These are phyloP conservation scores for Dione vanillae DNA, from an alignment of 2,888 invertebrate genomes.

Conservation along the genomic window DNA sequence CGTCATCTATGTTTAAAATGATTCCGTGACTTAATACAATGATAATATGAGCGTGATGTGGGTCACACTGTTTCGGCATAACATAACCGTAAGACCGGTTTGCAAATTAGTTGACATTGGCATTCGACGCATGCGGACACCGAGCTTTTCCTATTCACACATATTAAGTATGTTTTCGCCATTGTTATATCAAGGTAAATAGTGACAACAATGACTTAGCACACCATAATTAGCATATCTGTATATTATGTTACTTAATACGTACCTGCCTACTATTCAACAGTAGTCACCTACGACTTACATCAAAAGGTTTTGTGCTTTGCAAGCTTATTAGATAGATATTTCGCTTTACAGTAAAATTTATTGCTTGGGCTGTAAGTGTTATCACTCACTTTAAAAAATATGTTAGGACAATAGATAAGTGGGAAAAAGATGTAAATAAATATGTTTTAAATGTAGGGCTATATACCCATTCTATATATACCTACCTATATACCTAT, in stretches of 20 bases:
- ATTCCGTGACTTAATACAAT: slow-evolving; percentile 36
- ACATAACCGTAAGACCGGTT: slow-evolving; percentile 75
- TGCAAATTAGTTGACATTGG: slow-evolving; percentile 79
- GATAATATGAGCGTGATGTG: slow-evolving; percentile 48
- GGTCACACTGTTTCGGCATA: slow-evolving; percentile 67
- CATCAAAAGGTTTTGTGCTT: slow-evolving; percentile 15
- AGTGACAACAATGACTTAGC: slow-evolving; percentile 35
- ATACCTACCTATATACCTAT: not conserved
- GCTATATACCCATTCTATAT: not conserved
- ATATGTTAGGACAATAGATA: no score
- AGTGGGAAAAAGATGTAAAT: no score
- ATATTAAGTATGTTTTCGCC: slow-evolving; percentile 38
- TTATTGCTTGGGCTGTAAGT: not conserved
- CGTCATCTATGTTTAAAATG: slow-evolving; percentile 29
- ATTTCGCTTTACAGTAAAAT: not conserved
- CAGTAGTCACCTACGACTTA: slow-evolving; percentile 5
- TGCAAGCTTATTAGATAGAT: not conserved
- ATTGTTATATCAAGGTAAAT: slow-evolving; percentile 40
- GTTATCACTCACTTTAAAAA: no score
- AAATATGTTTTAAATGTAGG: no score
- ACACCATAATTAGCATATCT: slow-evolving; percentile 35
- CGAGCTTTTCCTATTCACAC: slow-evolving; percentile 42
- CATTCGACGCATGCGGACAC: slow-evolving; percentile 58
- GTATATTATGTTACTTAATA: slow-evolving; percentile 28
- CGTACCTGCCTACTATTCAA: slow-evolving; percentile 7